Evolutionary conservation across 2,888 invertebrate genomes (phyloP).

Genomic region (Disparrhopalites patrizii): DNA sequence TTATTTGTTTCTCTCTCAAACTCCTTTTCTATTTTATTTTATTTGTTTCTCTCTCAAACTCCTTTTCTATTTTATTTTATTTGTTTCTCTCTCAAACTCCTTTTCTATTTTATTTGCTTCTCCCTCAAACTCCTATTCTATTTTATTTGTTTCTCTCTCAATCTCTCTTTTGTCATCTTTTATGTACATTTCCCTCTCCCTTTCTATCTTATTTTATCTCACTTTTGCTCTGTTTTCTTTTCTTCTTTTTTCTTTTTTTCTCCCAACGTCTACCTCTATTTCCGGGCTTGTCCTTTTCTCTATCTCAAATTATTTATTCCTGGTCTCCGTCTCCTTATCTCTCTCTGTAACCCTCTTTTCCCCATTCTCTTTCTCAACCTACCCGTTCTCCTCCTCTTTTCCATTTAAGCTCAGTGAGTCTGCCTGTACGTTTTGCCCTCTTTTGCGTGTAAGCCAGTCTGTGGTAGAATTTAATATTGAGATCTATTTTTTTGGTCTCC

Average conservation of each 20-base stretch:
- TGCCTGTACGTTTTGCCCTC: no score
- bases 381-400: no score
- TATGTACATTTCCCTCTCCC: conserved; percentile 39
- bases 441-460: no score
- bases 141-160: no score
- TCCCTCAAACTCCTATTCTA: not conserved
- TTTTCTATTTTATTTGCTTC: not conserved
- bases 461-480: no score
- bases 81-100: not conserved
- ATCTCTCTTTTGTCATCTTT: no score
- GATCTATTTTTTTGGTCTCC: no score
- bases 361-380: no score
- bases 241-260: not conserved
- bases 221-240: not conserved
- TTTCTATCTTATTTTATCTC: not conserved
- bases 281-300: not conserved
- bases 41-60: not conserved
- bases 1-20: no score
- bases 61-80: not conserved
- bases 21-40: not conserved
- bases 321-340: not conserved
- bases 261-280: not conserved
- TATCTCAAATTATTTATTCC: not conserved
- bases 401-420: no score
- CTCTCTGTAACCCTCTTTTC: no score